These are phyloP conservation scores for Myiopsitta monachus DNA, from an alignment of 2,113 vertebrate species.

Conservation along the genomic window DNA sequence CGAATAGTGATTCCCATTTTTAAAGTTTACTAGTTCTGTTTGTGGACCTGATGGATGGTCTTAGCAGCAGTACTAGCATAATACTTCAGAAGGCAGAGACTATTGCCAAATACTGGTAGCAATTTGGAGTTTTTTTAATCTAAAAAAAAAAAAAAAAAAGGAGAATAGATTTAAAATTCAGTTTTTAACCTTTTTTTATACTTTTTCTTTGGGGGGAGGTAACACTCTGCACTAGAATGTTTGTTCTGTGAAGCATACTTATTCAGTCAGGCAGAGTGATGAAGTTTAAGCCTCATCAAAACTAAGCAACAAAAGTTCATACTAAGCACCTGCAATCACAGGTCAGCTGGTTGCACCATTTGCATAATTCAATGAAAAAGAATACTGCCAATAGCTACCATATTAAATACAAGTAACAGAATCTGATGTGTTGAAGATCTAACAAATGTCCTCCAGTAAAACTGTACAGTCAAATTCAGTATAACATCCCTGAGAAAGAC, in stretches of 20 bases:
- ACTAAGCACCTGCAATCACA: neutral
- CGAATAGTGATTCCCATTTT: slow-evolving; percentile 19
- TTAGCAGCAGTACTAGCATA: neutral
- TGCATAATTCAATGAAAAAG: neutral
- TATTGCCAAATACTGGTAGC: neutral
- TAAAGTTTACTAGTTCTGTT: neutral
- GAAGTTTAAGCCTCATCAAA: neutral
- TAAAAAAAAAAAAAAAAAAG: neutral
- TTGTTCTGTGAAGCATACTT: neutral
- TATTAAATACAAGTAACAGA: neutral
- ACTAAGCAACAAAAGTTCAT: neutral
- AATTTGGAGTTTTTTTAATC: fast-evolving
- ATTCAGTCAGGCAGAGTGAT: neutral
- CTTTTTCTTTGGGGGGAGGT: neutral
- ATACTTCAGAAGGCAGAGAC: neutral
- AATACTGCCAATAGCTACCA: neutral
- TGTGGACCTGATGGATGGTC: neutral
- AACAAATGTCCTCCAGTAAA: neutral
- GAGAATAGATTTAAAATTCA: neutral
- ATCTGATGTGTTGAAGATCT: neutral
- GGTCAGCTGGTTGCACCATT: neutral
- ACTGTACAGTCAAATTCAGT: neutral
- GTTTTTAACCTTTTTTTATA: neutral
- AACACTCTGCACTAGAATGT: neutral
- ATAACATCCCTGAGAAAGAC: neutral